Evolutionary conservation across 2,113 vertebrate species (phyloP).

Genomic region (Colius striatus): DNA sequence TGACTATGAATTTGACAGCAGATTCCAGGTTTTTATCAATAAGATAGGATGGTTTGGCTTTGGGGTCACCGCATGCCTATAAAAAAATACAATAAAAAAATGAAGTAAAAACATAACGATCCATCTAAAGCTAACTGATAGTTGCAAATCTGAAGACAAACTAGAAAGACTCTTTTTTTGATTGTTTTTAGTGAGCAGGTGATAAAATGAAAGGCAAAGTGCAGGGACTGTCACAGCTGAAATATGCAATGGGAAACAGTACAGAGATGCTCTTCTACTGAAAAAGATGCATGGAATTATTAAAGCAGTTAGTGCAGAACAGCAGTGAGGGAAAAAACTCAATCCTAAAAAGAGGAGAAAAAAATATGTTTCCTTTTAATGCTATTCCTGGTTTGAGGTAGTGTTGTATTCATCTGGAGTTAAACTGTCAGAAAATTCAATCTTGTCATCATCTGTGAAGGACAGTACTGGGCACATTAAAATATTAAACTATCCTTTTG

Average conservation of each 20-base stretch:
- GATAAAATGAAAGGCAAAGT: conserved; percentile 86
- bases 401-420: conserved; percentile 77
- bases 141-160: conserved; percentile 73
- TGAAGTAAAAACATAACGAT: conserved; percentile 64
- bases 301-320: conserved; percentile 86
- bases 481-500: conserved; percentile 54
- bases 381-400: conserved; percentile 78
- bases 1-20: conserved; percentile 98
- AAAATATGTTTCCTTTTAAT: conserved; percentile 59
- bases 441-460: conserved; percentile 50
- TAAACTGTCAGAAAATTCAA: conserved; percentile 74
- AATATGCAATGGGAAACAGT: conserved; percentile 83
- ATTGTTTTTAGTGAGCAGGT: conserved; percentile 77
- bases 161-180: conserved; percentile 68
- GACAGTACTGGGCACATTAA: conserved; percentile 57
- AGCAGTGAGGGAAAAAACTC: conserved; percentile 81
- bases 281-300: conserved; percentile 82
- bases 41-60: conserved; percentile 98
- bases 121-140: conserved; percentile 17
- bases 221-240: conserved; percentile 84
- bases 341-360: conserved; percentile 78
- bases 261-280: conserved; percentile 84
- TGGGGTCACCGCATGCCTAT: conserved; percentile 96
- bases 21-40: conserved; percentile 99
- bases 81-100: conserved; percentile 72